phyloP scores from a whole-genome alignment of 2,888 invertebrate species.

The Petrolisthes cinctipes region DNA sequence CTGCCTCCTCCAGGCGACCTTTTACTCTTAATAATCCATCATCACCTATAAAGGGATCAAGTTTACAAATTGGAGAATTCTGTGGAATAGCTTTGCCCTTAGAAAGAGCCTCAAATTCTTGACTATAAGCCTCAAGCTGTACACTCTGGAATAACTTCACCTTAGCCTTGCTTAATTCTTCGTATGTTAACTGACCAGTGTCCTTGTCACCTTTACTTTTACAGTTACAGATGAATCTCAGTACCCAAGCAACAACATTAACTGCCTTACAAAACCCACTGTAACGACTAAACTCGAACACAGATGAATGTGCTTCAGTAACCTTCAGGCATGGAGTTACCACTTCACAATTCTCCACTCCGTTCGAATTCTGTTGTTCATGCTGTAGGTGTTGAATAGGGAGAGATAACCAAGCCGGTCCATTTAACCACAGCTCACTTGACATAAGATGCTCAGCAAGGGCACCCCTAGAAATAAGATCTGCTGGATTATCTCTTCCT shows the following conservation, averaged over 20 bases:
- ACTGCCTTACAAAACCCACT: not conserved
- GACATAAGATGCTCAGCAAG: conserved; percentile 22
- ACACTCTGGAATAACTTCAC: not conserved
- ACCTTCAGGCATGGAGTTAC: not conserved
- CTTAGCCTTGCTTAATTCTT: not conserved
- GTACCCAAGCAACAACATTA: conserved; percentile 16
- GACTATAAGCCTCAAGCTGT: not conserved
- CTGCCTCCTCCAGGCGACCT: conserved; percentile 24
- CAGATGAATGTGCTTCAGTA: not conserved
- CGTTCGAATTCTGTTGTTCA: not conserved
- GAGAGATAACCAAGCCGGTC: conserved; percentile 15
- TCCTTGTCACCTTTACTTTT: not conserved
- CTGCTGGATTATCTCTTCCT: not conserved
- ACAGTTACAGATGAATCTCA: conserved; percentile 9
- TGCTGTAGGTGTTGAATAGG: not conserved
- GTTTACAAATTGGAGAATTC: not conserved
- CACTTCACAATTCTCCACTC: not conserved
- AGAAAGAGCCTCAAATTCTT: not conserved
- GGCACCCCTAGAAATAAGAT: conserved; percentile 27
- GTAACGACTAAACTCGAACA: conserved; percentile 6
- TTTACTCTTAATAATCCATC: conserved; percentile 29
- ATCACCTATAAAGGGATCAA: conserved; percentile 33
- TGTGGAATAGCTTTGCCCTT: not conserved
- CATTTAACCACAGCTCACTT: conserved; percentile 24
- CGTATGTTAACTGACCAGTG: conserved; percentile 3